Conservation (phyloP, 64 coral and sea anemone species). For the Stichodactyla helianthus region DNA sequence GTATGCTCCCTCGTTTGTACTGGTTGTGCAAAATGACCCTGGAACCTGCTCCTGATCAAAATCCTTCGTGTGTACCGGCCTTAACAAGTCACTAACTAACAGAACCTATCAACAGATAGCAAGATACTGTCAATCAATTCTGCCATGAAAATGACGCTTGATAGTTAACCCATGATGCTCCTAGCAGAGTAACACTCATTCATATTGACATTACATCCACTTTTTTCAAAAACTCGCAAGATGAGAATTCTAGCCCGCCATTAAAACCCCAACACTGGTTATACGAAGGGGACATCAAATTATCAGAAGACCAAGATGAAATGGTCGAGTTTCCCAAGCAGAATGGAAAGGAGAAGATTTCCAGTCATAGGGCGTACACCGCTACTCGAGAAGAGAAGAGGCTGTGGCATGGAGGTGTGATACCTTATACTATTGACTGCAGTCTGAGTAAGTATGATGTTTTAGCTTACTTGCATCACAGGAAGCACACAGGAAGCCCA, state of each 20-base stretch:
- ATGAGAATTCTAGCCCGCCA: slow-evolving; percentile 39
- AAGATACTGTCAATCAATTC: too few species aligned
- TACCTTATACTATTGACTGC: slow-evolving; percentile 67
- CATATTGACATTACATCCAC: background rate
- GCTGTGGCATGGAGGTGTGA: slow-evolving; percentile 41
- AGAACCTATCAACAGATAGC: too few species aligned
- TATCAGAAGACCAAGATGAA: slow-evolving; percentile 24
- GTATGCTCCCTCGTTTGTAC: too few species aligned
- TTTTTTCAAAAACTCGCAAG: slow-evolving; percentile 9
- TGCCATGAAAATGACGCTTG: background rate
- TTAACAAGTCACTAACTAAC: too few species aligned
- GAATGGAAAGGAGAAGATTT: background rate
- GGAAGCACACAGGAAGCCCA: too few species aligned
- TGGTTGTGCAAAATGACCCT: too few species aligned
- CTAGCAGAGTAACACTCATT: background rate
- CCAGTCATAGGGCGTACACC: background rate
- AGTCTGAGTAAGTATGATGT: slow-evolving; percentile 42
- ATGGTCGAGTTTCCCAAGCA: slow-evolving; percentile 21
- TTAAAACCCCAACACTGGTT: slow-evolving; percentile 33
- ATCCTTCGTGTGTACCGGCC: too few species aligned
- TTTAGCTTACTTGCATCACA: background rate
- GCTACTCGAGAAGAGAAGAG: slow-evolving; percentile 33
- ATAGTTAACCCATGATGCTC: too few species aligned
- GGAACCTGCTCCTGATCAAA: too few species aligned
- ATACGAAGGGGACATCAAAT: slow-evolving; percentile 51